These are phyloP conservation scores for Noctilio leporinus DNA, from an alignment of 2,113 vertebrate genomes.

Conservation along the genomic window DNA sequence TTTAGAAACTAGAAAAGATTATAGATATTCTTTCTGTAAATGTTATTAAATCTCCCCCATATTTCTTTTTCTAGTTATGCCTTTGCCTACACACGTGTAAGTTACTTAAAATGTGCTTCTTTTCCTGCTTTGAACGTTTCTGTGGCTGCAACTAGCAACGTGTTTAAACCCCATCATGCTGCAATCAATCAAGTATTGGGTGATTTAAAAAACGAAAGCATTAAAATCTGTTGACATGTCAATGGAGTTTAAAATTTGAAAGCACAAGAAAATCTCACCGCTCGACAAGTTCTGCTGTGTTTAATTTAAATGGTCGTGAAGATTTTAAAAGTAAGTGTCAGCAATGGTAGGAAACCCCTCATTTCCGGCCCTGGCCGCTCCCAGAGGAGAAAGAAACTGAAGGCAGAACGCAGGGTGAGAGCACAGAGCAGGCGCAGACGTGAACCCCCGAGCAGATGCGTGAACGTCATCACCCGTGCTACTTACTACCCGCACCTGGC, in stretches of 20 bases:
- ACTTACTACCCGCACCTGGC: not conserved
- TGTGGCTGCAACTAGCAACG: not conserved
- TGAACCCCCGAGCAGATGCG: not conserved
- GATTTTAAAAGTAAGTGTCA: not conserved
- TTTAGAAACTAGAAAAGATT: not conserved
- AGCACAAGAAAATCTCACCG: not conserved
- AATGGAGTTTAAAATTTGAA: not conserved
- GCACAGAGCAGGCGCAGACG: not conserved
- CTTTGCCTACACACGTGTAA: not conserved
- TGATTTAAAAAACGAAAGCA: not conserved
- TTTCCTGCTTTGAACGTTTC: not conserved
- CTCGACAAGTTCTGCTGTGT: not conserved
- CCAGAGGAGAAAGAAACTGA: not conserved
- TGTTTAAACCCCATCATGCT: not conserved
- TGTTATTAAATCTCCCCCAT: not conserved
- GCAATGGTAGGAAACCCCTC: not conserved
- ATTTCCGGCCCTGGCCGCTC: not conserved
- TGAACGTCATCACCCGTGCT: not conserved
- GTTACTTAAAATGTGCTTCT: not conserved
- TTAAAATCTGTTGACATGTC: not conserved
- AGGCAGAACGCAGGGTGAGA: rapidly evolving
- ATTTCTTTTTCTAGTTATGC: not conserved
- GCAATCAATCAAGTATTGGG: not conserved
- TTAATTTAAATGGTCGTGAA: not conserved
- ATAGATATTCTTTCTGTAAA: not conserved